Conservation (phyloP, 2,113 vertebrate genomes). For the Platysteira castanea region DNA sequence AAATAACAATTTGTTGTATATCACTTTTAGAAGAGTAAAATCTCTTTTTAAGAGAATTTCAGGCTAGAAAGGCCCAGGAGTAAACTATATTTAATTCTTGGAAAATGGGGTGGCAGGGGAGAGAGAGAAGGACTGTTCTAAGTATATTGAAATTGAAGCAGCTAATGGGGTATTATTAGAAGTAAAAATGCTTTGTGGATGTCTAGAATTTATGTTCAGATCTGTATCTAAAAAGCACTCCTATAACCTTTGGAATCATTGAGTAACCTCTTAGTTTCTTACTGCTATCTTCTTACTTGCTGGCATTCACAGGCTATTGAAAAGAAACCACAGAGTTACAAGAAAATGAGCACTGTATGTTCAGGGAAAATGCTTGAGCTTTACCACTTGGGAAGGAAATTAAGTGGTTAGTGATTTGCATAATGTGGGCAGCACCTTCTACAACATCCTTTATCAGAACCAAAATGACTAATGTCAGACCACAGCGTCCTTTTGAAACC, state of each 20-base stretch:
- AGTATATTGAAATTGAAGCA: constrained; percentile 41
- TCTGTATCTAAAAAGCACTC: constrained; percentile 24
- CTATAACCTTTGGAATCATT: constrained; percentile 45
- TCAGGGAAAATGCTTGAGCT: constrained; percentile 17
- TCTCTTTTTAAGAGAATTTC: not conserved
- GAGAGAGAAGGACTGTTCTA: not conserved
- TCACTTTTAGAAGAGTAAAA: not conserved
- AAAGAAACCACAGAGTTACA: constrained; percentile 44
- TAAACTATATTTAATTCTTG: constrained; percentile 13
- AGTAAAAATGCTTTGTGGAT: constrained; percentile 48
- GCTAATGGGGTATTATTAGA: constrained; percentile 28
- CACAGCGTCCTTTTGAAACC: constrained; percentile 4
- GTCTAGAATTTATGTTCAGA: constrained; percentile 42
- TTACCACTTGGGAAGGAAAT: constrained; percentile 44
- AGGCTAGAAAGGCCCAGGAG: not conserved
- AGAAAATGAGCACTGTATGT: constrained; percentile 54
- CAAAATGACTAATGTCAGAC: constrained; percentile 63
- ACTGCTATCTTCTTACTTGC: constrained; percentile 24
- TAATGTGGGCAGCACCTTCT: constrained; percentile 30
- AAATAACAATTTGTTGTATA: not conserved
- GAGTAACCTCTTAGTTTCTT: constrained; percentile 37
- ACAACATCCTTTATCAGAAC: constrained; percentile 41
- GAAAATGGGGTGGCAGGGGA: not conserved
- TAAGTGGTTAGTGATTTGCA: constrained; percentile 51
- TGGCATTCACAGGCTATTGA: not conserved